Evolutionary conservation across 2,888 invertebrate genomes (phyloP).

Genomic region (Eristalis intricaria): DNA sequence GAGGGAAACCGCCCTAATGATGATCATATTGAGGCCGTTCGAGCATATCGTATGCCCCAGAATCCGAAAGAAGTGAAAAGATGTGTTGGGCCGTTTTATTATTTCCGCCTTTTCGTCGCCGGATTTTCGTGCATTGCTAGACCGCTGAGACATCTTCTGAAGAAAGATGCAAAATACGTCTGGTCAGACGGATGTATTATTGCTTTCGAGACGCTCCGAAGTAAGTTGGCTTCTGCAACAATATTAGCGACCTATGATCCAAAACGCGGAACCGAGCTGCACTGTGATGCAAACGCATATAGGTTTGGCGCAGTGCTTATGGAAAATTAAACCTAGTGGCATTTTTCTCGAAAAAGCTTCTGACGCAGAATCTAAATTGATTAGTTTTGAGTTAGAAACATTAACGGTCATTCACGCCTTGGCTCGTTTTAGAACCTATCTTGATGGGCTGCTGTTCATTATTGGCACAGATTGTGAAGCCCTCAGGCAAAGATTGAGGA

Average conservation of each 20-base stretch:
- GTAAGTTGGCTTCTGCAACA: constrained; percentile 58
- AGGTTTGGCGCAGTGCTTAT: constrained; percentile 74
- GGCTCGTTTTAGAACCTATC: neutral
- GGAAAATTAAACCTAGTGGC: constrained; percentile 38
- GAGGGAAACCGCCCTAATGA: too few relatives aligned
- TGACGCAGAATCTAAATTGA: neutral
- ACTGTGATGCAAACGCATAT: constrained; percentile 74
- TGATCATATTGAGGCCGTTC: too few relatives aligned
- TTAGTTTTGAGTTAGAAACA: constrained; percentile 15
- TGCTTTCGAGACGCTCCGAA: constrained; percentile 29
- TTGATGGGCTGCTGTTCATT: constrained; percentile 9
- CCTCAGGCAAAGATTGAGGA: neutral
- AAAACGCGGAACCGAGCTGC: constrained; percentile 74
- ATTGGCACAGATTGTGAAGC: too few relatives aligned
- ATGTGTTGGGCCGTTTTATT: too few relatives aligned
- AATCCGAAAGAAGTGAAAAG: too few relatives aligned
- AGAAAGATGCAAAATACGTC: constrained; percentile 8
- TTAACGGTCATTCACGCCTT: constrained; percentile 11
- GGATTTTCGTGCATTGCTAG: too few relatives aligned
- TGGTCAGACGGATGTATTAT: constrained; percentile 1
- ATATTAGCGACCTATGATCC: constrained; percentile 76
- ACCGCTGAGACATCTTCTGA: too few relatives aligned
- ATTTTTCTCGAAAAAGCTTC: neutral
- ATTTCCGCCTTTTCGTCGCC: too few relatives aligned
- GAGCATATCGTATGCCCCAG: too few relatives aligned